These are phyloP conservation scores for Passer domesticus DNA, from an alignment of 2,113 vertebrate species.

Conservation along the genomic window DNA sequence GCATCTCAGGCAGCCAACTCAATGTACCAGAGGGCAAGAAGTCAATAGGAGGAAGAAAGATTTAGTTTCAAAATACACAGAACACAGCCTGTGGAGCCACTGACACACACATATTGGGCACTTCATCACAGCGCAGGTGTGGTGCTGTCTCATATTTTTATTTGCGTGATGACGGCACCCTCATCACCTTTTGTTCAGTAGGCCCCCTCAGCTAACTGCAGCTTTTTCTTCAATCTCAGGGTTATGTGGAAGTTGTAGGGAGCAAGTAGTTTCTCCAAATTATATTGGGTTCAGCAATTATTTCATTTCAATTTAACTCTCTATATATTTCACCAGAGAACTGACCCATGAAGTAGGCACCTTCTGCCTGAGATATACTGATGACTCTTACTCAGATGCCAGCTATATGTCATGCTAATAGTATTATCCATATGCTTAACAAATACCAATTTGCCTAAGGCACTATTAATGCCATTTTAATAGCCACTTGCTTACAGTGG, in stretches of 20 bases:
- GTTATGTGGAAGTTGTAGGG: neutral
- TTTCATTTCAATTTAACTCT: neutral
- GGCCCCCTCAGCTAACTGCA: neutral
- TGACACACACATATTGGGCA: neutral
- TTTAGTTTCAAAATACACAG: constrained; percentile 50
- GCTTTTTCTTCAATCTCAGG: neutral
- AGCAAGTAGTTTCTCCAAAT: neutral
- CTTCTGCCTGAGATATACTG: neutral
- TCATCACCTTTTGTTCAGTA: neutral
- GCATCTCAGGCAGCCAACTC: constrained; percentile 53
- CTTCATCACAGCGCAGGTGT: neutral
- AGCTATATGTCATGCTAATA: neutral
- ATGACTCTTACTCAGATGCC: neutral
- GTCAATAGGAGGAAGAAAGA: constrained; percentile 65
- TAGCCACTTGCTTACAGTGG: neutral
- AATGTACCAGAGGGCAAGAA: constrained; percentile 60
- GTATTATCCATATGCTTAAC: neutral
- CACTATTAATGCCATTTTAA: neutral
- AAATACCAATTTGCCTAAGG: neutral
- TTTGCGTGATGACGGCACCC: neutral
- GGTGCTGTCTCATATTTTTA: neutral
- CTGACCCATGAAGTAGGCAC: neutral
- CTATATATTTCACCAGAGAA: neutral
- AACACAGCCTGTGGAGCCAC: neutral
- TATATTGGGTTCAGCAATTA: neutral